phyloP scores from a whole-genome alignment of 2,888 invertebrate species.

The Polymixis flavicincta region DNA sequence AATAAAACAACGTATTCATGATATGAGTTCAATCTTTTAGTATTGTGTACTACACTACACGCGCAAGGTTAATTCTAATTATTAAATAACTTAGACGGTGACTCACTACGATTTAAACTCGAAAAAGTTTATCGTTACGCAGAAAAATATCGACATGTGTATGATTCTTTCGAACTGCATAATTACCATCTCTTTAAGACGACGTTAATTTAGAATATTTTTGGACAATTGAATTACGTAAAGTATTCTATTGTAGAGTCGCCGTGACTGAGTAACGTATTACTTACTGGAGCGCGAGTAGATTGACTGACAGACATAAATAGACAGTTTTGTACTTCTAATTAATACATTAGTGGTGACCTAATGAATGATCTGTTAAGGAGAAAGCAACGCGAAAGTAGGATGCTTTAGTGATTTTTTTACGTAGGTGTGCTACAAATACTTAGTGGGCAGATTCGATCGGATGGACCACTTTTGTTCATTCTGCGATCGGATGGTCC shows the following conservation, averaged over 20 bases:
- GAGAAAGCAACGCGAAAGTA: constrained; percentile 67
- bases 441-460: constrained; percentile 70
- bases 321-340: constrained; percentile 50
- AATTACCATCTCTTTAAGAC: constrained; percentile 48
- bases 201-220: constrained; percentile 42
- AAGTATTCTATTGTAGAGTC: constrained; percentile 46
- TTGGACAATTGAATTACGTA: constrained; percentile 27
- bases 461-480: constrained; percentile 52
- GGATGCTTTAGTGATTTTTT: constrained; percentile 62
- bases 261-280: constrained; percentile 54
- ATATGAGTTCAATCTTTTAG: constrained; percentile 54
- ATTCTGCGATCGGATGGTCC: constrained; percentile 55
- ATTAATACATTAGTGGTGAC: constrained; percentile 58
- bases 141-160: constrained; percentile 26
- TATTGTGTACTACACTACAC: constrained; percentile 53
- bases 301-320: constrained; percentile 44
- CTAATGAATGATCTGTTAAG: constrained; percentile 63
- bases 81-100: constrained; percentile 49
- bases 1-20: constrained; percentile 63
- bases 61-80: constrained; percentile 62
- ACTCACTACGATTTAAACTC: constrained; percentile 46
- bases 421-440: constrained; percentile 73
- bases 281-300: constrained; percentile 50
- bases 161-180: constrained; percentile 36
- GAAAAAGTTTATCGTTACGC: constrained; percentile 22